These are phyloP conservation scores for Goniozus legneri DNA, from an alignment of 1,140 invertebrate species.

Conservation along the genomic window DNA sequence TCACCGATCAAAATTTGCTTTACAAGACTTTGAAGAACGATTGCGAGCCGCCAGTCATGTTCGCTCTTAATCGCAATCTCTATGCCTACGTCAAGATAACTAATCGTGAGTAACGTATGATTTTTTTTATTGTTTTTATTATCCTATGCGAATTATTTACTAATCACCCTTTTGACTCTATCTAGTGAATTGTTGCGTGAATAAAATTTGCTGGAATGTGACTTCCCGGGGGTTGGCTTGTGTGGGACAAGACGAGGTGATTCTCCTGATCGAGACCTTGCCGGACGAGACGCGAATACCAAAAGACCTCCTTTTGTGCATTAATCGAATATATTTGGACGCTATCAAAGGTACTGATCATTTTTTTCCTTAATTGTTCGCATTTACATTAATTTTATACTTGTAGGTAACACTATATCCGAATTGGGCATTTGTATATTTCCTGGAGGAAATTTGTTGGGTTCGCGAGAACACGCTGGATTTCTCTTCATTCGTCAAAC, in stretches of 20 bases:
- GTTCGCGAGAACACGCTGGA: conserved; percentile 78
- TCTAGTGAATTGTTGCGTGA: conserved; percentile 80
- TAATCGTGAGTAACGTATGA: conserved; percentile 61
- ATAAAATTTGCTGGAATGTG: conserved; percentile 77
- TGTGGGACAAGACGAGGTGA: conserved; percentile 83
- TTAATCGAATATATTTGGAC: conserved; percentile 73
- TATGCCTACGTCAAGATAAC: conserved; percentile 75
- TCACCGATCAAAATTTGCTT: conserved; percentile 52
- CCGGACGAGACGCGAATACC: conserved; percentile 68
- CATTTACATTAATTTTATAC: conserved; percentile 3
- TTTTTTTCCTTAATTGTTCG: conserved; percentile 11
- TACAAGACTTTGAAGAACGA: conserved; percentile 59
- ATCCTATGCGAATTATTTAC: not conserved
- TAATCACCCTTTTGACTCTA: not conserved
- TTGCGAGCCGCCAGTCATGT: conserved; percentile 62
- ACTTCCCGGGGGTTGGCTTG: conserved; percentile 75
- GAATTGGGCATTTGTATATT: conserved; percentile 71
- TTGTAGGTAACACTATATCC: conserved; percentile 65
- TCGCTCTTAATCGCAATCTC: conserved; percentile 78
- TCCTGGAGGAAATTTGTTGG: conserved; percentile 64
- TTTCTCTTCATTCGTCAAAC: conserved; percentile 81
- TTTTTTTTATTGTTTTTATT: not conserved
- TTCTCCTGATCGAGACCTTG: conserved; percentile 74
- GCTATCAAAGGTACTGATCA: conserved; percentile 66
- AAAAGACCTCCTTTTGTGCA: conserved; percentile 74